phyloP scores from a whole-genome alignment of 2,888 invertebrate genomes.

The Papilio demoleus region DNA sequence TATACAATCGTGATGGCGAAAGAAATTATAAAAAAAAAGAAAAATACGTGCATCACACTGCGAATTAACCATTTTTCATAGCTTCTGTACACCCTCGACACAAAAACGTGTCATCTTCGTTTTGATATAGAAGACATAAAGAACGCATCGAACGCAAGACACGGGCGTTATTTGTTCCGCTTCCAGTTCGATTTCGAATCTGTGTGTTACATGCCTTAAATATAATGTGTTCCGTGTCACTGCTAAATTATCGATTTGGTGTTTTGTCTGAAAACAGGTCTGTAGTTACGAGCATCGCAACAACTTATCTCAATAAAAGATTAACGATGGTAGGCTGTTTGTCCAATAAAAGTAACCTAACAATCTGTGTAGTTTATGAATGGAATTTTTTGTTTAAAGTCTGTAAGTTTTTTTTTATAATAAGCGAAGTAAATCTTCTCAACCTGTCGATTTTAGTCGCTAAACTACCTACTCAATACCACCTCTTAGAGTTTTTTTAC shows the following conservation, averaged over 20 bases:
- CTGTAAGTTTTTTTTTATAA: too few species aligned
- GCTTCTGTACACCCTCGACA: not conserved
- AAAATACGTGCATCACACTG: too few species aligned
- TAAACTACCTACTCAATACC: too few species aligned
- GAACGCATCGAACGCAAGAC: too few species aligned
- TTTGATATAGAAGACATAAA: too few species aligned
- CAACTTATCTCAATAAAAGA: slow-evolving; percentile 18
- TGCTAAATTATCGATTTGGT: slow-evolving; percentile 19
- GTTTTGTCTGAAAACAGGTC: slow-evolving; percentile 2
- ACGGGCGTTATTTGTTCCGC: not conserved
- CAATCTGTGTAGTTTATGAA: not conserved
- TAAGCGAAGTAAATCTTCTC: too few species aligned
- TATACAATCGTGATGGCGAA: not conserved
- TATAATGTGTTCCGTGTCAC: slow-evolving; percentile 19
- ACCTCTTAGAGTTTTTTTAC: too few species aligned
- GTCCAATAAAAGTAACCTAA: slow-evolving; percentile 4
- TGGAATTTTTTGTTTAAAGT: not conserved
- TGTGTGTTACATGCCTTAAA: not conserved
- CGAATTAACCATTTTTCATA: not conserved
- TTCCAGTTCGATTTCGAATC: not conserved
- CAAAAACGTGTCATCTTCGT: too few species aligned
- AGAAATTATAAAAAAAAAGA: too few species aligned
- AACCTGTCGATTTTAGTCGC: too few species aligned
- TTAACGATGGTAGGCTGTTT: slow-evolving; percentile 37
- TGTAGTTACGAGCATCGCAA: slow-evolving; percentile 13